A percentile compares a stretch with the other conserved stretches of the same genome.
Conservation (phyloP, 2,797 vertebrate genomes). For the Vipera latastei region DNA sequence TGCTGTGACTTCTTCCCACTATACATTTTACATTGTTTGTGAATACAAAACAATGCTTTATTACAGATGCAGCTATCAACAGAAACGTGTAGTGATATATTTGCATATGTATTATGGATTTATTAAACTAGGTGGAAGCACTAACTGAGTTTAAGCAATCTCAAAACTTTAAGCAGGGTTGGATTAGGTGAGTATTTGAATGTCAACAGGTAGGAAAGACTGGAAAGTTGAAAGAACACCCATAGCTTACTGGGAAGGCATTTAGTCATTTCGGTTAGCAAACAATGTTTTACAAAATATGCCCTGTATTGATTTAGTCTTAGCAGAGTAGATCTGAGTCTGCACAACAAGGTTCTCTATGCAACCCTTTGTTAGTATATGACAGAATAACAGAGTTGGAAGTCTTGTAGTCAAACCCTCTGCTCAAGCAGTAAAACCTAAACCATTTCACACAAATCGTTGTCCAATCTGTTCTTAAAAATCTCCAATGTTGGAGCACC, state of each 20-base stretch:
- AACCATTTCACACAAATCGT: not conserved
- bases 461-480: not conserved
- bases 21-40: not conserved
- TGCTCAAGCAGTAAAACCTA: not conserved
- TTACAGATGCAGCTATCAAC: not conserved
- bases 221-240: not conserved
- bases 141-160: not conserved
- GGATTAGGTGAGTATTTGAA: not conserved
- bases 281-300: not conserved
- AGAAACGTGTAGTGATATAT: not conserved
- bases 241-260: not conserved
- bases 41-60: not conserved
- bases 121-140: not conserved
- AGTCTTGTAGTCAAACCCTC: not conserved
- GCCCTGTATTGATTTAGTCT: not conserved
- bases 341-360: not conserved
- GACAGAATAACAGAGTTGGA: not conserved
- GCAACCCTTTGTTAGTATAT: not conserved
- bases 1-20: not conserved
- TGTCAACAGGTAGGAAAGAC: not conserved
- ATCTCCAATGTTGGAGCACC: not conserved
- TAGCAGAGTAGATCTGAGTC: not conserved
- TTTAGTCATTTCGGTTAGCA: not conserved
- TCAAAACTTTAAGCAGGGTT: not conserved
- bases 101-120: not conserved